Evolutionary conservation across 2,888 invertebrate genomes (phyloP), one percentile per base, ranked within the genome.

Genomic region (Aproaerema taeniolella): DNA sequence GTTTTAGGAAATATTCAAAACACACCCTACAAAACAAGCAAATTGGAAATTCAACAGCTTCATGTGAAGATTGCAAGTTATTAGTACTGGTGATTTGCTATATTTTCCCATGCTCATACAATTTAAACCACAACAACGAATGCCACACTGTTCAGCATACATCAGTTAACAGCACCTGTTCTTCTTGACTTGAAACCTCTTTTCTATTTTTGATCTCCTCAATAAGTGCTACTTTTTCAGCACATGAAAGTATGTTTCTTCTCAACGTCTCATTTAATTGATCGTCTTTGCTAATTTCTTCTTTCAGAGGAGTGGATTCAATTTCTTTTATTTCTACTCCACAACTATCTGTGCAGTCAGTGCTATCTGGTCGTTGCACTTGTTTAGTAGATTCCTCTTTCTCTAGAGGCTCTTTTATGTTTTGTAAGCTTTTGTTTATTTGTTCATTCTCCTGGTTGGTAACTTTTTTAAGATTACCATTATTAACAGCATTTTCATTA

Each of bases 391-490:
- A 8, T 20, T 20, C 20, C 20, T 20, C 20, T 20, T 20, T 4
- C 4, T 4, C 4, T 38, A 41, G 42, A 26, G 54, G 52, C 38
- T 48, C 54, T 20, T 67, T 68, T 13, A 63, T 49, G 46, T 53
- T 71, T 38, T 71, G 68, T 49, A 78, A 63, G 9, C 67, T 70
- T 65, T 73, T 83, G 44, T 86, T 86, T 13, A 86, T 47, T 42
- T 86, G 86, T 51, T 86, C 86, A 58, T 86, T 86, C 57, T 85
- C 86, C 43, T 80, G 65, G 45, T 86, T 86, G 1, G 76, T 77
- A 7, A 86, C 81, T 58, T 86, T 86, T 50, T 80, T 86, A 20
- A 82, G 66, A 42, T 72, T 76, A 35, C 62, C 78, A 42, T 58
- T 75, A 4, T 57, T 48, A 6, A 55, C 36, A 47, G 49, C 52